Percentiles rank a stretch among this genome's conserved stretches.
phyloP scores from a whole-genome alignment of 2,797 vertebrate species.

The Periophthalmus magnuspinnatus region DNA sequence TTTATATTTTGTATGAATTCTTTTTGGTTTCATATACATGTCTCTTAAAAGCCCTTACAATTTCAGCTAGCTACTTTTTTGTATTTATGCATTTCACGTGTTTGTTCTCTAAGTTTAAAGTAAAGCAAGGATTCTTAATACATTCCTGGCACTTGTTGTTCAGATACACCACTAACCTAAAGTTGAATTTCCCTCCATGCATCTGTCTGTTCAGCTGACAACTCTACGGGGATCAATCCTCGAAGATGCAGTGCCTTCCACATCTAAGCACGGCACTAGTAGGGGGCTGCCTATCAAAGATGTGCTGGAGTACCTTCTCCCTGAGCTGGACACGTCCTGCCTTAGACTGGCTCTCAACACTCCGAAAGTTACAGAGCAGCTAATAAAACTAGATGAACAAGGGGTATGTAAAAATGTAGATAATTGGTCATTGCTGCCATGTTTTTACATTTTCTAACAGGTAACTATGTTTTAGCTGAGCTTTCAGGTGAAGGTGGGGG shows the following conservation, averaged over 20 bases:
- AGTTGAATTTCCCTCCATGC: constrained; percentile 11
- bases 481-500: constrained; percentile 95
- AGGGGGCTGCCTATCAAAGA: constrained; percentile 92
- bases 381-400: constrained; percentile 98
- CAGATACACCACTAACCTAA: constrained; percentile 23
- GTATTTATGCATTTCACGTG: constrained; percentile 2
- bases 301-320: constrained; percentile 90
- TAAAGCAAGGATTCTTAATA: constrained; percentile 44
- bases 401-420: constrained; percentile 76
- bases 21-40: not conserved
- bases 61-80: not conserved
- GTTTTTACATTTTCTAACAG: not conserved
- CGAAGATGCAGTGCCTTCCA: constrained; percentile 92
- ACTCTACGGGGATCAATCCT: constrained; percentile 90
- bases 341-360: constrained; percentile 93
- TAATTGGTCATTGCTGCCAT: not conserved
- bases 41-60: no score
- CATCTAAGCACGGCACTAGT: constrained; percentile 90
- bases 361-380: constrained; percentile 94
- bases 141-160: constrained; percentile 27
- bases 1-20: no score
- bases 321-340: constrained; percentile 91
- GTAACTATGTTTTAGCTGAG: constrained; percentile 80
- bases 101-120: constrained; percentile 36
- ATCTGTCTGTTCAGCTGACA: constrained; percentile 79